Conservation (phyloP, 2,797 vertebrate genomes). For the Coilia nasus region DNA sequence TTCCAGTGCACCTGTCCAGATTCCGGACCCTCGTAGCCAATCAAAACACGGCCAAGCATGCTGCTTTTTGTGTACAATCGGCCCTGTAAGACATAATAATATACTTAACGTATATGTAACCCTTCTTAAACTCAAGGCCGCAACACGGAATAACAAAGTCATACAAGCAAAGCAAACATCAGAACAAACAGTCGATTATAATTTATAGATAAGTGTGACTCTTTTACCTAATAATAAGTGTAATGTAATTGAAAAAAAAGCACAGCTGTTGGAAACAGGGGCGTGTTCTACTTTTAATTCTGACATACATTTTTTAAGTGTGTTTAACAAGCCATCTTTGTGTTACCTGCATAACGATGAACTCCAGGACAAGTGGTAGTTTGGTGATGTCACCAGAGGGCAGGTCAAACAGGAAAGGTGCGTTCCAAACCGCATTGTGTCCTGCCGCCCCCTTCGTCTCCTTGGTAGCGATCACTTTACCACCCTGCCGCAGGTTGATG, state of each 20-base stretch:
- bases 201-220: not conserved
- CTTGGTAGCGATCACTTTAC: conserved; percentile 73
- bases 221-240: not conserved
- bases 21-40: conserved; percentile 64
- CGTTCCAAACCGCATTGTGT: conserved; percentile 81
- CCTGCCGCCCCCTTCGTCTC: conserved; percentile 78
- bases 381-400: conserved; percentile 74
- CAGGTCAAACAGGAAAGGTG: conserved; percentile 81
- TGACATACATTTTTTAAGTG: too few relatives aligned
- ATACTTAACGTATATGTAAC: too few relatives aligned
- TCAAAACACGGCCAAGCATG: conserved; percentile 70
- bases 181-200: too few relatives aligned
- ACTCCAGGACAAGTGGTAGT: conserved; percentile 72
- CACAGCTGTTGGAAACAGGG: too few relatives aligned
- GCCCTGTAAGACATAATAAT: conserved; percentile 62
- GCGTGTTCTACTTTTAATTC: too few relatives aligned
- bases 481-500: conserved; percentile 75
- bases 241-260: too few relatives aligned
- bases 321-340: too few relatives aligned
- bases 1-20: conserved; percentile 77
- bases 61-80: conserved; percentile 76
- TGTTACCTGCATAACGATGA: conserved; percentile 81
- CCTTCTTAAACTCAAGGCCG: too few relatives aligned
- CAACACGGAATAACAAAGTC: too few relatives aligned
- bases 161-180: too few relatives aligned